phyloP scores from a whole-genome alignment of 2,888 invertebrate species.

The Anthrax anthrax region DNA sequence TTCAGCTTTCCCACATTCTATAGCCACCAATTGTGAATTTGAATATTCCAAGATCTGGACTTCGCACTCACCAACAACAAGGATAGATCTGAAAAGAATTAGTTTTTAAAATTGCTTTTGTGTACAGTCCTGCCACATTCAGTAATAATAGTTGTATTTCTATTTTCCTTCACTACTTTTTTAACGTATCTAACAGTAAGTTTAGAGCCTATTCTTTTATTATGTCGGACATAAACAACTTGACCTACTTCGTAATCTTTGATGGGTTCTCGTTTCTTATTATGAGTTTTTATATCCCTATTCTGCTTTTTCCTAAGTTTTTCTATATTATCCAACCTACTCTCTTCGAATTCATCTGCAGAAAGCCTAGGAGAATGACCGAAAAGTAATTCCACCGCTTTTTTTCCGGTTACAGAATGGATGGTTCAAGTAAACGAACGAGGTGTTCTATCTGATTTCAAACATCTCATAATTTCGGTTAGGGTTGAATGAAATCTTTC shows the following conservation, averaged over 20 bases:
- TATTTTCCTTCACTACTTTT: slow-evolving; percentile 9
- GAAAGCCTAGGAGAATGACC: slow-evolving; percentile 8
- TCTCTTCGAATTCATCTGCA: slow-evolving; percentile 10
- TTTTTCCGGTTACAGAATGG: slow-evolving; percentile 10
- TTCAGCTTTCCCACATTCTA: neutral
- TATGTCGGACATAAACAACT: slow-evolving; percentile 10
- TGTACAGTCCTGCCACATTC: neutral
- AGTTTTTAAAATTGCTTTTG: neutral
- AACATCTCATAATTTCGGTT: too few species aligned
- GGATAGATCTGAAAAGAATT: neutral
- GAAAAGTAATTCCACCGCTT: slow-evolving; percentile 11
- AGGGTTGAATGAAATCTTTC: too few species aligned
- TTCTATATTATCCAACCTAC: too few species aligned
- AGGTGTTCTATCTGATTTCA: slow-evolving; percentile 1
- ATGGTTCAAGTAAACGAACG: slow-evolving; percentile 9
- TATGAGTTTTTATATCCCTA: slow-evolving; percentile 9
- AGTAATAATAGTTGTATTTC: neutral
- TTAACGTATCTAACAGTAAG: too few species aligned
- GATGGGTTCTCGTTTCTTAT: too few species aligned
- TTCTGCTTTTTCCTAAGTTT: too few species aligned
- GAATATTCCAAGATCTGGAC: slow-evolving; percentile 1
- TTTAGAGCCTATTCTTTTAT: slow-evolving; percentile 8
- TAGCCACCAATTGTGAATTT: slow-evolving; percentile 1
- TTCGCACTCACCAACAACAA: neutral
- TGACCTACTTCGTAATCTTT: too few species aligned